phyloP scores from a whole-genome alignment of 2,797 vertebrate genomes.

The Chromobotia macracanthus region DNA sequence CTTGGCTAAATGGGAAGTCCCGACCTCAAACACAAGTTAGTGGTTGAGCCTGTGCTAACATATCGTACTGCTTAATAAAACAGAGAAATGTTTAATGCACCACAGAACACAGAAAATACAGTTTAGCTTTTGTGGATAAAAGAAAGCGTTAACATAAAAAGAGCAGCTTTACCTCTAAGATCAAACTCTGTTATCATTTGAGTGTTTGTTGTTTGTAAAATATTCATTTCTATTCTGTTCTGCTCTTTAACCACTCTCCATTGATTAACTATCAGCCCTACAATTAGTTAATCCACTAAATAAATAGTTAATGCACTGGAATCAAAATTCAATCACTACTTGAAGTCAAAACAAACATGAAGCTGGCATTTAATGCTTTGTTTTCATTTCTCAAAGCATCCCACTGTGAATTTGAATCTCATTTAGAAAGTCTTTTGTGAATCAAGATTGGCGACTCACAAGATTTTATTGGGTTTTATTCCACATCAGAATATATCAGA shows the following conservation, averaged over 20 bases:
- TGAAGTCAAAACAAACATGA: background rate
- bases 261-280: background rate
- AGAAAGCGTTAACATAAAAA: no score
- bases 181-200: background rate
- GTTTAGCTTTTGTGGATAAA: no score
- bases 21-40: no score
- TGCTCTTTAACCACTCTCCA: background rate
- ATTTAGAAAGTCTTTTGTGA: background rate
- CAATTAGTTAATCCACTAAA: background rate
- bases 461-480: background rate
- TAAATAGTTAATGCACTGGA: background rate
- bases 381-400: constrained; percentile 12
- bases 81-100: no score
- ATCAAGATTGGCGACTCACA: background rate
- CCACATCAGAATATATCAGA: background rate
- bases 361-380: background rate
- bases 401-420: background rate
- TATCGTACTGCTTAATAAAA: no score
- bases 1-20: no score
- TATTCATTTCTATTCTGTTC: background rate
- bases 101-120: no score
- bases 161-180: no score
- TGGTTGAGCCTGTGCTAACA: no score
- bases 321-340: background rate
- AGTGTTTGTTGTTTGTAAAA: background rate